Evolutionary conservation across 92 coral and sea anemone genomes (phyloP).

Genomic region (Metridium senile): DNA sequence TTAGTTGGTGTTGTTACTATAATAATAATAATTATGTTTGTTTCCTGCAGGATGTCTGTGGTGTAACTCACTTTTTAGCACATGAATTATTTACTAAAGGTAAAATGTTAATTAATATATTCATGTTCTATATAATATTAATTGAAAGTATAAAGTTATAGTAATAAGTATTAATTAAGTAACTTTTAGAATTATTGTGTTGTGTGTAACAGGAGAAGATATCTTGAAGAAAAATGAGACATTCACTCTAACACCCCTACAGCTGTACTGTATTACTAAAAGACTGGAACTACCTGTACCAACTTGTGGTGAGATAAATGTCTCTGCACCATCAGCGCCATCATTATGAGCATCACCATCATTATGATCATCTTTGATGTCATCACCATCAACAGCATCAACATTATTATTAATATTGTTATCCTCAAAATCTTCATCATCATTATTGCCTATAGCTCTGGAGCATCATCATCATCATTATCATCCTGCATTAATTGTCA

Average conservation of each 20-base stretch:
- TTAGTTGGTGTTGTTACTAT: no score
- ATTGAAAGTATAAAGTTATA: no score
- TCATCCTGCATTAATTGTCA: no score
- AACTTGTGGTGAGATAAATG: slow-evolving; percentile 76
- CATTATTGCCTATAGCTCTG: no score
- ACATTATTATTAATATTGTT: no score
- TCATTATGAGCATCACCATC: no score
- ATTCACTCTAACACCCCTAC: slow-evolving; percentile 80
- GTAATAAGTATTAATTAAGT: no score
- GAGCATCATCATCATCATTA: no score
- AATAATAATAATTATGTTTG: no score
- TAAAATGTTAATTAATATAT: slow-evolving; percentile 12
- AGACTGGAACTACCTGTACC: slow-evolving; percentile 82
- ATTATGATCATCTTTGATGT: no score
- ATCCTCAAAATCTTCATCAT: no score
- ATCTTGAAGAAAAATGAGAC: slow-evolving; percentile 60
- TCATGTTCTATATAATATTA: background rate
- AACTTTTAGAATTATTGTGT: background rate
- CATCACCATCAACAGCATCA: no score
- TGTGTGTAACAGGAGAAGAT: slow-evolving; percentile 66
- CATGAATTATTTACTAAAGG: slow-evolving; percentile 74
- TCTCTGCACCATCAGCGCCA: background rate
- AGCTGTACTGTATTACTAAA: slow-evolving; percentile 84
- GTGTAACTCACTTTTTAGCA: slow-evolving; percentile 72
- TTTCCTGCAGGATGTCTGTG: slow-evolving; percentile 70